phyloP scores from a whole-genome alignment of 2,888 invertebrate genomes.

The Drosophila nigricruria region DNA sequence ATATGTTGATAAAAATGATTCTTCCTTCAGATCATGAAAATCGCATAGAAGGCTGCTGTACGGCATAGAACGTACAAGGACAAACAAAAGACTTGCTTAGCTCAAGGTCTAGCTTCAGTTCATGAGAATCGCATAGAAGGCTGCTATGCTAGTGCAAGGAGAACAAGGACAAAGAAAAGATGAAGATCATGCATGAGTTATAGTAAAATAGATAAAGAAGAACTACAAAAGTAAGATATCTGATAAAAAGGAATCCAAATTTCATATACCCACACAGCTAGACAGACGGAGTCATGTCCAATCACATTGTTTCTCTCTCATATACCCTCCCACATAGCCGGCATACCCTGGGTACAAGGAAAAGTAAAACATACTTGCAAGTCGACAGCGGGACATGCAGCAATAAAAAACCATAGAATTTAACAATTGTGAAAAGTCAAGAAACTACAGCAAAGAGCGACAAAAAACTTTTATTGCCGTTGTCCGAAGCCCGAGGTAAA shows the following conservation, averaged over 20 bases:
- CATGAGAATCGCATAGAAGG: too few species aligned
- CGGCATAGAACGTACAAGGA: too few species aligned
- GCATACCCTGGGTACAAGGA: background rate
- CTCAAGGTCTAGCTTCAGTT: too few species aligned
- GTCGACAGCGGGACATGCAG: conserved; percentile 20
- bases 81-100: too few species aligned
- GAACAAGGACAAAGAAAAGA: too few species aligned
- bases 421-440: conserved; percentile 66
- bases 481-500: background rate
- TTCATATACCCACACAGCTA: background rate
- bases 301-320: too few species aligned
- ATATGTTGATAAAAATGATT: too few species aligned
- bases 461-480: conserved; percentile 57
- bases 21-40: background rate
- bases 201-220: background rate
- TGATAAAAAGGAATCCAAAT: background rate
- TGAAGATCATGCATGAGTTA: too few species aligned
- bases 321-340: background rate
- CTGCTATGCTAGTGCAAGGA: too few species aligned
- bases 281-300: background rate
- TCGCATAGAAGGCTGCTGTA: background rate
- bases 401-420: conserved; percentile 63
- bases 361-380: background rate
- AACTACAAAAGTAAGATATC: background rate
- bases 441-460: conserved; percentile 49